Evolutionary conservation across 2,113 vertebrate genomes (phyloP).

Genomic region (Bubo scandiacus): DNA sequence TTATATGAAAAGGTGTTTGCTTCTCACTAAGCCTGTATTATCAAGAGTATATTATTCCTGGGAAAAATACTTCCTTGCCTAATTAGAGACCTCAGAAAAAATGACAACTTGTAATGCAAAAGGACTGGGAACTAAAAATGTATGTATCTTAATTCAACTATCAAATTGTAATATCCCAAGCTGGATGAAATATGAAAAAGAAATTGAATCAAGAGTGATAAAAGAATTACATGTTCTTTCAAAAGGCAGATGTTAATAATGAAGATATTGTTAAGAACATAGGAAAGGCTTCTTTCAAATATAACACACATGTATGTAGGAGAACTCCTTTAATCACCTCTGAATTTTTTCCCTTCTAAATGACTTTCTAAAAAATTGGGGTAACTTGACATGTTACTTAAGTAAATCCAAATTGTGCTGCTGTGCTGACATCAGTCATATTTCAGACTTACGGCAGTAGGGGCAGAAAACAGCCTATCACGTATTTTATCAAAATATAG

Average conservation of each 20-base stretch:
- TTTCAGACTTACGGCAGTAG: background rate
- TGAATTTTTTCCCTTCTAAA: background rate
- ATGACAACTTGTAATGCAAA: background rate
- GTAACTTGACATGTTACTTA: background rate
- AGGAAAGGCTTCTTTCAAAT: background rate
- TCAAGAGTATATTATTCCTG: background rate
- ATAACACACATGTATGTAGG: background rate
- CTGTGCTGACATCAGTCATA: background rate
- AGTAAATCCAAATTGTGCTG: background rate
- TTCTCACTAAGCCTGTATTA: background rate
- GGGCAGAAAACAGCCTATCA: background rate
- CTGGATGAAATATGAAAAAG: background rate
- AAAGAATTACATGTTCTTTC: background rate
- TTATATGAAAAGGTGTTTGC: background rate
- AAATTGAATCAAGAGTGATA: background rate
- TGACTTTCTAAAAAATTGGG: background rate
- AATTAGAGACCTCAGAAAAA: background rate
- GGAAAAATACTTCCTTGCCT: background rate
- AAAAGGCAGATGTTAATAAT: background rate
- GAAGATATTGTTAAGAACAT: background rate
- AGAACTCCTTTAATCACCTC: background rate
- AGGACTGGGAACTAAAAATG: background rate
- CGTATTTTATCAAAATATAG: background rate
- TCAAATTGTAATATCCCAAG: background rate
- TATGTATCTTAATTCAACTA: background rate